Evolutionary conservation across 2,113 vertebrate genomes (phyloP).

Genomic region (Sorex araneus): DNA sequence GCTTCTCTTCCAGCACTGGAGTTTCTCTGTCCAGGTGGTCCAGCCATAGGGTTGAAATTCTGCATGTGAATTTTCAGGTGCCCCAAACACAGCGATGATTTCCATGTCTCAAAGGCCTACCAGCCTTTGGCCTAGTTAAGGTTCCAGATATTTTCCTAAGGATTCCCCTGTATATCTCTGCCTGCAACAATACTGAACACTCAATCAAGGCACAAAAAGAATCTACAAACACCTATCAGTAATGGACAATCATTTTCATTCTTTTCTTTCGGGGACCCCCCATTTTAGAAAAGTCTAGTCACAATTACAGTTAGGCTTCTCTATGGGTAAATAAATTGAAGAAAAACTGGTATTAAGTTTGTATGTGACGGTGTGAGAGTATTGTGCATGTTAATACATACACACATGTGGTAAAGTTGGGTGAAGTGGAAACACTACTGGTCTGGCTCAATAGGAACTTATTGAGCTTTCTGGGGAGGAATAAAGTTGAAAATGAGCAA

Average conservation of each 20-base stretch:
- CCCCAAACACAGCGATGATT: too few species aligned
- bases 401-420: not conserved
- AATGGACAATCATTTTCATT: not conserved
- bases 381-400: not conserved
- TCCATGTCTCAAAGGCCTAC: too few species aligned
- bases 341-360: conserved; percentile 39
- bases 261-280: not conserved
- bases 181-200: too few species aligned
- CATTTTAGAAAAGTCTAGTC: conserved; percentile 4
- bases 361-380: not conserved
- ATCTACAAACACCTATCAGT: not conserved
- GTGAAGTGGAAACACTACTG: not conserved
- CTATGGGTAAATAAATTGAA: conserved; percentile 40
- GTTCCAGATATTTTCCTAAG: too few species aligned
- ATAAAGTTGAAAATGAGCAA: not conserved
- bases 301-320: conserved; percentile 21
- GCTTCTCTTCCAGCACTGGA: too few species aligned
- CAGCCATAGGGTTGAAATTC: too few species aligned
- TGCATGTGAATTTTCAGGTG: too few species aligned
- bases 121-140: too few species aligned
- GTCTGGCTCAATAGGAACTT: not conserved
- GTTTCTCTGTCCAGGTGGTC: too few species aligned
- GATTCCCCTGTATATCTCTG: too few species aligned
- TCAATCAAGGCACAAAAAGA: not conserved
- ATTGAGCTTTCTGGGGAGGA: not conserved